Conservation (phyloP, 2,888 invertebrate species). For the Saturnia pavonia region DNA sequence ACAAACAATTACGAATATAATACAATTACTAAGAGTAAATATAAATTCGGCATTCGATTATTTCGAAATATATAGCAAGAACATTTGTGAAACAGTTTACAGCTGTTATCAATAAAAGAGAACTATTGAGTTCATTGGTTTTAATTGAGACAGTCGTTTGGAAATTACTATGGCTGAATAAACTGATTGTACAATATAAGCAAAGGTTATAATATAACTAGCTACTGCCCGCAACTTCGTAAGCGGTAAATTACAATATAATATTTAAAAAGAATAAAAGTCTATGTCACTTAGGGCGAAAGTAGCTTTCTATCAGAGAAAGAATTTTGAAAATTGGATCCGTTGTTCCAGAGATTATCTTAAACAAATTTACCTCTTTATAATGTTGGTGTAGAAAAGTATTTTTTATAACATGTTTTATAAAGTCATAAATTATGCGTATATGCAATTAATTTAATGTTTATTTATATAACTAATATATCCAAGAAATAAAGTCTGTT, state of each 20-base stretch:
- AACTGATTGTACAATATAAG: background rate
- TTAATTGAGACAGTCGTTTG: background rate
- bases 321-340: too few species aligned
- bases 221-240: too few species aligned
- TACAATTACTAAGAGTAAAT: background rate
- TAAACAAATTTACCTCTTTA: too few species aligned
- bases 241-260: too few species aligned
- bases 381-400: background rate
- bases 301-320: too few species aligned
- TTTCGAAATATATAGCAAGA: background rate
- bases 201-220: background rate
- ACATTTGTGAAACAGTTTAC: background rate
- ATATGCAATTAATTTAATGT: background rate
- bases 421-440: background rate
- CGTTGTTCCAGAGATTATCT: too few species aligned
- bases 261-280: too few species aligned
- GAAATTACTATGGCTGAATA: constrained; percentile 4
- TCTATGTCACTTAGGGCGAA: too few species aligned
- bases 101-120: constrained; percentile 3
- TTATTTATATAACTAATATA: background rate
- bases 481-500: background rate
- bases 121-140: constrained; percentile 2
- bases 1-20: background rate
- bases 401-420: background rate
- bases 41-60: background rate